Percentiles rank a stretch among this genome's conserved stretches.
These are phyloP conservation scores for Odontamblyopus lacepedii DNA, from an alignment of 2,797 vertebrate species.

Conservation along the genomic window DNA sequence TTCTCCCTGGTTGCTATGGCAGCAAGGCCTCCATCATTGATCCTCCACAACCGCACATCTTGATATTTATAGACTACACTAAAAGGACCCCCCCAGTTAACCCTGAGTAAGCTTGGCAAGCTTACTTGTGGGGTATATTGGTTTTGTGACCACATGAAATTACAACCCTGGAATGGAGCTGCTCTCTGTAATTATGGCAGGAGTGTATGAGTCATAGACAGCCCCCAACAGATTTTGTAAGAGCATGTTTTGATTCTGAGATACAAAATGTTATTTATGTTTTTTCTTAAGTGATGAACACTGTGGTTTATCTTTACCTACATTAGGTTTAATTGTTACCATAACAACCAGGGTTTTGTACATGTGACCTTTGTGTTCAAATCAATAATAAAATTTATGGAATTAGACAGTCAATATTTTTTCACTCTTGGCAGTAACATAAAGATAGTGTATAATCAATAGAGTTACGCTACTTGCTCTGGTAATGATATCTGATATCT, in stretches of 20 bases:
- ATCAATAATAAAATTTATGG: conserved; percentile 4
- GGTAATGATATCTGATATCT: background rate
- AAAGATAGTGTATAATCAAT: background rate
- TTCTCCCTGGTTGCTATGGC: conserved; percentile 79
- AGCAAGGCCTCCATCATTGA: conserved; percentile 75
- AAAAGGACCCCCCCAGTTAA: conserved; percentile 58
- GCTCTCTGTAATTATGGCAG: conserved; percentile 41
- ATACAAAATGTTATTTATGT: background rate
- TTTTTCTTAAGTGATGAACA: background rate
- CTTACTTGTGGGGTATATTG: conserved; percentile 18
- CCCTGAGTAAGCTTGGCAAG: conserved; percentile 29
- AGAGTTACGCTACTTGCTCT: background rate
- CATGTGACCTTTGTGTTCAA: conserved; percentile 75
- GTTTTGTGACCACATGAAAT: conserved; percentile 46
- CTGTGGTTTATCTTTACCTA: conserved; percentile 4
- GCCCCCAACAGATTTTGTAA: conserved; percentile 20
- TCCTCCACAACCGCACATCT: conserved; percentile 71
- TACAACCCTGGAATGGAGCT: conserved; percentile 18
- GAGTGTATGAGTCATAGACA: conserved; percentile 13
- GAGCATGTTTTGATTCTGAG: background rate
- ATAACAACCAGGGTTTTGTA: conserved; percentile 49
- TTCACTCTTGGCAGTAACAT: background rate
- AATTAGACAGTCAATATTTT: conserved; percentile 56
- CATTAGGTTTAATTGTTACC: conserved; percentile 42
- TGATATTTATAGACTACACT: conserved; percentile 72